Conservation (phyloP, 2,888 invertebrate genomes). For the Charanyca ferruginea region DNA sequence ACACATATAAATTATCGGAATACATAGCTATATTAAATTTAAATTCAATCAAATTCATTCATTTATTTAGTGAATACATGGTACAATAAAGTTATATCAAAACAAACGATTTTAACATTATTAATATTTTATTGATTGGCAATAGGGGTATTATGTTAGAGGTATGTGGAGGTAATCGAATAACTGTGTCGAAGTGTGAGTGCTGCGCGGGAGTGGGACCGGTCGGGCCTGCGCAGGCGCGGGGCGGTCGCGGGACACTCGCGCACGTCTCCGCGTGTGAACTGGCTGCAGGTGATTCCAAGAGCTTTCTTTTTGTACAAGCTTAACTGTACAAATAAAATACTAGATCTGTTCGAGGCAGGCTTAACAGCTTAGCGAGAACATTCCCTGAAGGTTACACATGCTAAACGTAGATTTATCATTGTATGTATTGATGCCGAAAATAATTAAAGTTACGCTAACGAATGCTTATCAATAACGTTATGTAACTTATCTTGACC, state of each 20-base stretch:
- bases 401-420: not conserved
- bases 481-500: not conserved
- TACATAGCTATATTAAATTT: too few species aligned
- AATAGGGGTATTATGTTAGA: not conserved
- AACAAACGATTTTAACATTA: too few species aligned
- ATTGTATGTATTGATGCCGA: constrained; percentile 1
- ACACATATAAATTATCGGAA: too few species aligned
- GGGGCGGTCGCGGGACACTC: constrained; percentile 2
- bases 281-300: constrained; percentile 48
- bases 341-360: constrained; percentile 42
- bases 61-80: too few species aligned
- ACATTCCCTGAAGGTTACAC: not conserved
- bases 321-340: constrained; percentile 53
- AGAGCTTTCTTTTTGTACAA: constrained; percentile 50
- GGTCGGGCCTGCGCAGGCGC: constrained; percentile 28
- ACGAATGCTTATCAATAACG: not conserved
- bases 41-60: too few species aligned
- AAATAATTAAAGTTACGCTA: constrained; percentile 9
- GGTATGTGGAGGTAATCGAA: constrained; percentile 1
- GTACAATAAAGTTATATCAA: too few species aligned
- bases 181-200: constrained; percentile 36
- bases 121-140: too few species aligned
- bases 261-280: constrained; percentile 24
- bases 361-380: constrained; percentile 19
- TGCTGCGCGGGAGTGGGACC: constrained; percentile 52